Conservation (phyloP, 2,113 vertebrate genomes). For the Picathartes gymnocephalus region DNA sequence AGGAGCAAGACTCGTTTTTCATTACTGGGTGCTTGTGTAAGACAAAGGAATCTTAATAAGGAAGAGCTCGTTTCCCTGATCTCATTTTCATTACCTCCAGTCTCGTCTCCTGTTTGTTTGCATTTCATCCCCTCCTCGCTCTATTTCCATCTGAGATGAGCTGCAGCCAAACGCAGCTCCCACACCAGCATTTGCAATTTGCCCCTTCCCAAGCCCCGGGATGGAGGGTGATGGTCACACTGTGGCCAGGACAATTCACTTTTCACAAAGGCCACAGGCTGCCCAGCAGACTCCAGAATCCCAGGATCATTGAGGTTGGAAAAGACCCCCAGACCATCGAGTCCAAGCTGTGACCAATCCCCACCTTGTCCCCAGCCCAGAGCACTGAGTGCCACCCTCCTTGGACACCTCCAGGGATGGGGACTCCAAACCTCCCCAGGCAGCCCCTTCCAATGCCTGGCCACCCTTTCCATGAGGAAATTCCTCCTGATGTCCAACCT, state of each 20-base stretch:
- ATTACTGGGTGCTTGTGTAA: constrained; percentile 11
- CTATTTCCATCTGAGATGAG: neutral
- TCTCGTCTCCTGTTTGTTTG: constrained; percentile 24
- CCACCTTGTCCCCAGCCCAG: neutral
- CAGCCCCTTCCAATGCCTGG: neutral
- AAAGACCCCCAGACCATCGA: fast-evolving
- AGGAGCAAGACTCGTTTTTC: constrained; percentile 14
- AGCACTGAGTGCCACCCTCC: neutral
- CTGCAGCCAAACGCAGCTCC: neutral
- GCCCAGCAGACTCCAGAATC: neutral
- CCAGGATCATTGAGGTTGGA: neutral
- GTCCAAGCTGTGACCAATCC: neutral
- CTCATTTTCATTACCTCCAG: constrained; percentile 48
- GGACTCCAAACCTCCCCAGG: neutral
- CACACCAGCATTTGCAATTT: neutral
- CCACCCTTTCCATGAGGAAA: neutral
- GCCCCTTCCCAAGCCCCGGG: neutral
- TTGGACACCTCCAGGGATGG: neutral
- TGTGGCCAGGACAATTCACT: neutral
- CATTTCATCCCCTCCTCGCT: neutral
- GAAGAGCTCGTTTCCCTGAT: constrained; percentile 6
- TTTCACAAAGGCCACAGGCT: fast-evolving
- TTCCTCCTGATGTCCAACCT: neutral
- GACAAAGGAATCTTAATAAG: constrained; percentile 58
- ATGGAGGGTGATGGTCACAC: neutral